Base-by-base conservation (phyloP, 2,888 invertebrate genomes). In the Tortricodes alternella region DNA sequence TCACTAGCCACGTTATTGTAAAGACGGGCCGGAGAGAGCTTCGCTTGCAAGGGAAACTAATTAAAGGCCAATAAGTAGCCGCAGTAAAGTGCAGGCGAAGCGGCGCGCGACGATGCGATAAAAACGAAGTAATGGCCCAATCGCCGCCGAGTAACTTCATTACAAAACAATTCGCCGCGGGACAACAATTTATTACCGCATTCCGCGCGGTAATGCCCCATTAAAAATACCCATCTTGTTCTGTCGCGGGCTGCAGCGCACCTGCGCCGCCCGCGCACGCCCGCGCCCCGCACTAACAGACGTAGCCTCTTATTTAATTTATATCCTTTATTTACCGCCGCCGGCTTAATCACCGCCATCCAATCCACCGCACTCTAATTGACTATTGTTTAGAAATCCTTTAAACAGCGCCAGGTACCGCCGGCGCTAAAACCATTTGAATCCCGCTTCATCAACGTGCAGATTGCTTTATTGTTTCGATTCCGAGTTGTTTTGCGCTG, bases 171-270 rank as follows among this genome's bases (percentile, higher is more conserved):
- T 63, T 61, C 48, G 49, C 34, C 35, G 29, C 34, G 48, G 38
- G 41, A 46, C 51, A 51, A 46, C 52, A 62, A 74, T 73, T 72
- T 74, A 78, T 76, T 59, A 60, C 66, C 59, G 65, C 73, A 70
- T 75, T 70, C 71, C 69, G 65, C 69, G 67, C 70, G 70, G 74
- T 74, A 76, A 76, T 74, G 71, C 64, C 62, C 53, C 73, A 76
- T 81, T 81, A 79, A 78, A 80, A 77, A 75, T 68, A 68, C 68
- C 67, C 74, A 67, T 78, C 77, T 80, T 77, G 71, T 79, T 80
- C 74, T 73, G 77, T 76, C 74, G 71, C 69, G 59, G n/a, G n/a
- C n/a, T n/a, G n/a, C n/a, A n/a, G 71, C 68, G 27, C 65, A 73
- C 80, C 76, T 73, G 74, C 52, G 49, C 56, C 55, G 61, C 57